These are phyloP conservation scores for Syritta pipiens DNA, from an alignment of 2,888 invertebrate species.

Conservation along the genomic window DNA sequence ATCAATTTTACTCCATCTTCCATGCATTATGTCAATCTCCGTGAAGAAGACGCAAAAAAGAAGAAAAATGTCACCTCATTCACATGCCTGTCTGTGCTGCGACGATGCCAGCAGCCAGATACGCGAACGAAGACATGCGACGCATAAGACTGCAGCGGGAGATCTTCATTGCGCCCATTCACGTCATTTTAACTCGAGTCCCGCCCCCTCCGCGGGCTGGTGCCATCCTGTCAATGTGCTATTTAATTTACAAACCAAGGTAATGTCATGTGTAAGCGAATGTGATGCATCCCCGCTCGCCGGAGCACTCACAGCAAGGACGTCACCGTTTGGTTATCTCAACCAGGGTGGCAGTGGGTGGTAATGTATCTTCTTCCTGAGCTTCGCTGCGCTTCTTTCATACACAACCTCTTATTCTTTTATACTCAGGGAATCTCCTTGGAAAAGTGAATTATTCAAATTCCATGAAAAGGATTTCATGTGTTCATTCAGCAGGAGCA, in stretches of 20 bases:
- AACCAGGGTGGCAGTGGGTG: no score
- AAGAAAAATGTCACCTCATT: not conserved
- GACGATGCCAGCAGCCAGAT: not conserved
- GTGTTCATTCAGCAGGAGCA: constrained; percentile 39
- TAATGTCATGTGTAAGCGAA: constrained; percentile 16
- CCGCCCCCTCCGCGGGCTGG: not conserved
- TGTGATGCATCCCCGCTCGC: not conserved
- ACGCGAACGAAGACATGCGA: not conserved
- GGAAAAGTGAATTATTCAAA: constrained; percentile 66
- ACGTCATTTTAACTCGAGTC: constrained; percentile 3
- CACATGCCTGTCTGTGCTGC: not conserved
- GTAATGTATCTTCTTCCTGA: constrained; percentile 55
- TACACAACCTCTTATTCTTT: constrained; percentile 30
- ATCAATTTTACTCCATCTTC: not conserved
- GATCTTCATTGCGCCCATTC: constrained; percentile 26
- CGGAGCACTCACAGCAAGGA: no score
- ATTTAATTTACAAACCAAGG: constrained; percentile 14
- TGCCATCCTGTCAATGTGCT: constrained; percentile 2
- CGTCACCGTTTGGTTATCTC: no score
- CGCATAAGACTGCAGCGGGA: constrained; percentile 4
- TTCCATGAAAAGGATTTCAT: constrained; percentile 65
- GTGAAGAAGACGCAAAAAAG: not conserved
- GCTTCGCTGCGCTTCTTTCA: constrained; percentile 48
- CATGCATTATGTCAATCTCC: not conserved
- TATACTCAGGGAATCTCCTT: constrained; percentile 42